phyloP scores from a whole-genome alignment of 2,888 invertebrate genomes.

The Rhingia campestris region DNA sequence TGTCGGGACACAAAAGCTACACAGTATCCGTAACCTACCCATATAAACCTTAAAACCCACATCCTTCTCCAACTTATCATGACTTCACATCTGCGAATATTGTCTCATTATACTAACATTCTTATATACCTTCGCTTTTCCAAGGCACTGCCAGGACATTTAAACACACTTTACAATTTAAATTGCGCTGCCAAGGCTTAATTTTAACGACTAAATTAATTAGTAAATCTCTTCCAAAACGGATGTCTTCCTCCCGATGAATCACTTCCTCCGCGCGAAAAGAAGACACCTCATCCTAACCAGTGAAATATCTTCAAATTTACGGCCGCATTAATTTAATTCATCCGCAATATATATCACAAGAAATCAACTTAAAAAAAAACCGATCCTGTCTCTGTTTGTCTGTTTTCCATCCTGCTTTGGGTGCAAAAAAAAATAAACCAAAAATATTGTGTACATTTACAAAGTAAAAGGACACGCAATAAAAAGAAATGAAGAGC shows the following conservation, averaged over 20 bases:
- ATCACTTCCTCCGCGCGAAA: constrained; percentile 39
- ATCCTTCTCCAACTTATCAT: no score
- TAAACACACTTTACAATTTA: constrained; percentile 29
- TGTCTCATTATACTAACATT: constrained; percentile 32
- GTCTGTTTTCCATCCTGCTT: constrained; percentile 8
- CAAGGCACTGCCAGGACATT: constrained; percentile 1
- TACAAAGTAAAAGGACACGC: constrained; percentile 56
- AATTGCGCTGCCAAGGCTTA: constrained; percentile 46
- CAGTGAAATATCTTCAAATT: constrained; percentile 54
- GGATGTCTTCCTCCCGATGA: constrained; percentile 18
- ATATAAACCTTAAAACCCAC: no score
- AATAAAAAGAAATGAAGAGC: constrained; percentile 50
- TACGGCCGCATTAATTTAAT: constrained; percentile 69
- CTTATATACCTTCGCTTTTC: neutral
- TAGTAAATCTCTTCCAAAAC: constrained; percentile 45
- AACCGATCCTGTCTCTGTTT: constrained; percentile 8
- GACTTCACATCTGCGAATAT: neutral
- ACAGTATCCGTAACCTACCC: no score
- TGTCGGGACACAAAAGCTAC: no score
- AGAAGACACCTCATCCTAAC: constrained; percentile 36
- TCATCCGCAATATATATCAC: constrained; percentile 66
- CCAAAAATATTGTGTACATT: neutral
- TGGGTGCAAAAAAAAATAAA: constrained; percentile 10
- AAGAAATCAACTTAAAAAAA: constrained; percentile 67
- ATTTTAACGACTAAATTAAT: constrained; percentile 61